Conservation (phyloP, 1,140 invertebrate species). For the Dendroctonus valens region DNA sequence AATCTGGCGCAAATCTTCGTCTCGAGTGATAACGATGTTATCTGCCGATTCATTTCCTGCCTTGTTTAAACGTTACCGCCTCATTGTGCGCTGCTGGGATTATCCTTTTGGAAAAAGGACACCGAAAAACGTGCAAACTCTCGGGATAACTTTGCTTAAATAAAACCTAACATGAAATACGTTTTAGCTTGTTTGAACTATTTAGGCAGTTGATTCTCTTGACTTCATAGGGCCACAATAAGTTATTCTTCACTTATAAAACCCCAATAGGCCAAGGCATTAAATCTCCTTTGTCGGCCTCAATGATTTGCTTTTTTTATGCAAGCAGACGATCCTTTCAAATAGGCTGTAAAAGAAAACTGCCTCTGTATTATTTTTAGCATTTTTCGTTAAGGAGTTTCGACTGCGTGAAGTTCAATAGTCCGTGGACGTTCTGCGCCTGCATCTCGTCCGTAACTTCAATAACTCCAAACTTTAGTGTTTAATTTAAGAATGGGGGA, state of each 20-base stretch:
- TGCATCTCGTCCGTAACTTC: constrained; percentile 30
- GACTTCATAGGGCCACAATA: no score
- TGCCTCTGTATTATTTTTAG: constrained; percentile 25
- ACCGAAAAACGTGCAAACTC: background rate
- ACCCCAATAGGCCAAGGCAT: no score
- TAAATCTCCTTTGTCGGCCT: background rate
- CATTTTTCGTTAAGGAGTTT: constrained; percentile 32
- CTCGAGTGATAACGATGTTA: constrained; percentile 32
- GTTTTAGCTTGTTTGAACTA: no score
- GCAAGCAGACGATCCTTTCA: no score
- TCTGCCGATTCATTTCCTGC: constrained; percentile 34
- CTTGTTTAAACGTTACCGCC: constrained; percentile 25
- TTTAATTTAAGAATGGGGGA: constrained; percentile 29
- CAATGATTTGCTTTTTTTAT: background rate
- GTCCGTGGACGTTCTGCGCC: constrained; percentile 16
- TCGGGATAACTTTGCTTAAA: no score
- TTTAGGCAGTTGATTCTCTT: no score
- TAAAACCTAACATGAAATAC: no score
- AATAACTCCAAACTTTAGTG: constrained; percentile 30
- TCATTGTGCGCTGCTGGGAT: constrained; percentile 5
- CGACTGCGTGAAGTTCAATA: constrained; percentile 32
- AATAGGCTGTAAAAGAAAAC: no score
- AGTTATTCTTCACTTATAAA: no score
- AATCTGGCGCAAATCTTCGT: constrained; percentile 24
- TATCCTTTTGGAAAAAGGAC: constrained; percentile 11